A percentile compares a stretch with the other conserved stretches of the same genome.
Evolutionary conservation across 2,797 vertebrate species (phyloP).

Genomic region (Australoheros facetus): DNA sequence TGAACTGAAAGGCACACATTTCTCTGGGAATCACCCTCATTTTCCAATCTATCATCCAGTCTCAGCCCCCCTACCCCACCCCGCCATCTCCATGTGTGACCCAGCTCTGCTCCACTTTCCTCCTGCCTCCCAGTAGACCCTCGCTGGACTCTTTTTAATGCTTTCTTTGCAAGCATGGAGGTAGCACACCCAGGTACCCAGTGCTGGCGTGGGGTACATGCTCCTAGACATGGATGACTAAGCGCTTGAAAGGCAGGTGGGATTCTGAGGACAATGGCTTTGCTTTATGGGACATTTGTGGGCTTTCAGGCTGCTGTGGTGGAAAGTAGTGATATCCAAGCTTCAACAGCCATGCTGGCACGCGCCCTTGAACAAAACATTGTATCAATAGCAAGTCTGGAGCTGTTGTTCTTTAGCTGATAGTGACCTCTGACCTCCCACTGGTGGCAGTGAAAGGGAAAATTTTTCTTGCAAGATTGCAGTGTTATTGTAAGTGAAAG

Average conservation of each 20-base stretch:
- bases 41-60: conserved; percentile 64
- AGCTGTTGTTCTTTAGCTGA: conserved; percentile 25
- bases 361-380: conserved; percentile 38
- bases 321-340: conserved; percentile 21
- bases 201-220: conserved; percentile 28
- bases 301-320: conserved; percentile 9
- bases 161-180: conserved; percentile 13
- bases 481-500: background rate
- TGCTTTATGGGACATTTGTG: conserved; percentile 51
- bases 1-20: conserved; percentile 17
- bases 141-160: conserved; percentile 28
- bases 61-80: background rate
- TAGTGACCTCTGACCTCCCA: conserved; percentile 39
- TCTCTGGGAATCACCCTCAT: conserved; percentile 59
- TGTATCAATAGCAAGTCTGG: conserved; percentile 14
- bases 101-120: conserved; percentile 63
- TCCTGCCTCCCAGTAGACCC: conserved; percentile 37
- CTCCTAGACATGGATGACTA: conserved; percentile 51
- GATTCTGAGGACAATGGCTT: conserved; percentile 40
- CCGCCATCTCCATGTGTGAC: conserved; percentile 8
- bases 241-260: conserved; percentile 47
- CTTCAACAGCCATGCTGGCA: conserved; percentile 26
- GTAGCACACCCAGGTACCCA: conserved; percentile 27
- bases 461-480: background rate
- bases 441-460: background rate